phyloP scores from a whole-genome alignment of 2,113 vertebrate genomes.

The Tragelaphus scriptus region DNA sequence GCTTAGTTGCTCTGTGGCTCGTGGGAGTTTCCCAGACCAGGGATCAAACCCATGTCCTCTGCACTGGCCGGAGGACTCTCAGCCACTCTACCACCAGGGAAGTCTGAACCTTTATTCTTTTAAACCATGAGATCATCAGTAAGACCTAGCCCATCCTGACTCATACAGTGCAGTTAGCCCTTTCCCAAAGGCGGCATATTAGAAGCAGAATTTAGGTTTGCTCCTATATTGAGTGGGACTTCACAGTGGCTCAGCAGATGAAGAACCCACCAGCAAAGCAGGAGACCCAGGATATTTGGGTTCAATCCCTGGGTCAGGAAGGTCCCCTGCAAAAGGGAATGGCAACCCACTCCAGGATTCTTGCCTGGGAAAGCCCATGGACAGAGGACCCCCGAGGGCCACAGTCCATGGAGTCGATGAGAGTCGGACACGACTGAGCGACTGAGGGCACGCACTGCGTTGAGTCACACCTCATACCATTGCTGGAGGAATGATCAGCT shows the following conservation, averaged over 20 bases:
- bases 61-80: not conserved
- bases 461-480: not conserved
- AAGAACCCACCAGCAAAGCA: not conserved
- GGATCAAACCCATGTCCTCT: not conserved
- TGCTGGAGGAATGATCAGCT: not conserved
- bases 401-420: not conserved
- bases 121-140: not conserved
- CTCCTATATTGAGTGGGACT: not conserved
- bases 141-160: not conserved
- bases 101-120: not conserved
- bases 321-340: not conserved
- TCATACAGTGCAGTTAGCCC: not conserved
- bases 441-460: accelerated
- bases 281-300: not conserved
- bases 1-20: not conserved
- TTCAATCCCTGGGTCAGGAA: not conserved
- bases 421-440: not conserved
- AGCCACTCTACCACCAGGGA: not conserved
- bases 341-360: not conserved
- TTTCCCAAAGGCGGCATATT: not conserved
- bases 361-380: not conserved
- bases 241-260: not conserved
- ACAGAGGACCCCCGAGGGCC: not conserved
- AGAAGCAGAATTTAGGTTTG: not conserved
- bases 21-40: not conserved